Conservation (phyloP, 2,888 invertebrate genomes). For the Chloroclysta siterata region DNA sequence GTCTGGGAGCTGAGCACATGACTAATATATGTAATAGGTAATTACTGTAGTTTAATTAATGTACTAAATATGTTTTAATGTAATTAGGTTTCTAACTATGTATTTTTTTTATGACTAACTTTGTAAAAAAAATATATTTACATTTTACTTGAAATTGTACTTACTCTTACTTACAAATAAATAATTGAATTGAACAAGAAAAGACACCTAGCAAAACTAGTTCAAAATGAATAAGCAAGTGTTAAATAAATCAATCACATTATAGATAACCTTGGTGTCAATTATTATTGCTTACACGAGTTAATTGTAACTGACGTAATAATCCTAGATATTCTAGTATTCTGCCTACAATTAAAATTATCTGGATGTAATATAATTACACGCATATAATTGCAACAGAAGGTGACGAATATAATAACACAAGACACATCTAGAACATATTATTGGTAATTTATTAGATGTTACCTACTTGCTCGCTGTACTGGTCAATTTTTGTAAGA, state of each 20-base stretch:
- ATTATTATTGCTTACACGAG: slow-evolving; percentile 38
- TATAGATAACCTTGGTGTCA: slow-evolving; percentile 39
- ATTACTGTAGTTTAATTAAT: too few species aligned
- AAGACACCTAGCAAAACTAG: slow-evolving; percentile 5
- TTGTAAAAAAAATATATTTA: too few species aligned
- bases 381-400: slow-evolving; percentile 11
- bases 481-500: too few species aligned
- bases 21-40: too few species aligned
- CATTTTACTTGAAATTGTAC: too few species aligned
- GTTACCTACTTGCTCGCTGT: too few species aligned
- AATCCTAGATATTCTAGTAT: slow-evolving; percentile 29
- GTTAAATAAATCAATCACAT: slow-evolving; percentile 43
- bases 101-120: too few species aligned
- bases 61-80: too few species aligned
- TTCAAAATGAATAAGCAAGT: slow-evolving; percentile 17
- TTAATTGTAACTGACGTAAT: slow-evolving; percentile 30
- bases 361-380: slow-evolving; percentile 26
- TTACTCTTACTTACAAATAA: too few species aligned
- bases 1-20: too few species aligned
- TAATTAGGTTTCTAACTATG: too few species aligned
- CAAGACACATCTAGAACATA: not conserved
- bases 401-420: slow-evolving; percentile 23
- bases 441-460: not conserved
- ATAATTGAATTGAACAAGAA: too few species aligned
- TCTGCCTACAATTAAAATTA: slow-evolving; percentile 26